Conservation (phyloP, 1,140 invertebrate species). For the Ericerus pela region DNA sequence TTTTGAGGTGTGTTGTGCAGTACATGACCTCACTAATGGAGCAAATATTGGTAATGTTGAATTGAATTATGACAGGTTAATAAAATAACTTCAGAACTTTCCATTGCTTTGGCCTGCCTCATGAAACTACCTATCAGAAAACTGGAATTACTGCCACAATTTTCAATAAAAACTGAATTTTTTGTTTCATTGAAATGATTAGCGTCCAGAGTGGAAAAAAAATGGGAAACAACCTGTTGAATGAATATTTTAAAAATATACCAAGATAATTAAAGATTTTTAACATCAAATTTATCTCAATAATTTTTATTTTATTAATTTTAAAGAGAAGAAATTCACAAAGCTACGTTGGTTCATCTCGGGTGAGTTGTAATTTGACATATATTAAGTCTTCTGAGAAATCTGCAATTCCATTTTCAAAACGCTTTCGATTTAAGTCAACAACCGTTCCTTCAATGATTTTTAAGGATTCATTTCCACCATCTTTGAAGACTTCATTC, state of each 20-base stretch:
- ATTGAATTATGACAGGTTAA: not conserved
- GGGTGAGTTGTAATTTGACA: not conserved
- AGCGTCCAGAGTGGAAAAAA: not conserved
- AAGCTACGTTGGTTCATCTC: not conserved
- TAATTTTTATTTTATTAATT: no score
- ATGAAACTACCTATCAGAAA: not conserved
- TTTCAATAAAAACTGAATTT: not conserved
- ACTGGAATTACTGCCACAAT: not conserved
- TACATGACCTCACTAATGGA: not conserved
- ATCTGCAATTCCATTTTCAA: constrained; percentile 45
- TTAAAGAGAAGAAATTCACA: not conserved
- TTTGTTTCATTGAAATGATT: not conserved
- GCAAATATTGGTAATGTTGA: not conserved
- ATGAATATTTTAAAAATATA: not conserved
- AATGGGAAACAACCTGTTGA: not conserved
- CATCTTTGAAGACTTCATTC: constrained; percentile 44
- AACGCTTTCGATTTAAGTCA: constrained; percentile 70
- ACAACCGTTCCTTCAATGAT: constrained; percentile 58
- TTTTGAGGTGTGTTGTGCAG: not conserved
- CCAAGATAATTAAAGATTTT: not conserved
- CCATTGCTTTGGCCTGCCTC: not conserved
- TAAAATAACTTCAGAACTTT: not conserved
- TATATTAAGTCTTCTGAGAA: constrained; percentile 14
- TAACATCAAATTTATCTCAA: no score
- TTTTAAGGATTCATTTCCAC: constrained; percentile 47